Evolutionary conservation across 2,113 vertebrate species (phyloP).

Genomic region (Pachyramphus minor): DNA sequence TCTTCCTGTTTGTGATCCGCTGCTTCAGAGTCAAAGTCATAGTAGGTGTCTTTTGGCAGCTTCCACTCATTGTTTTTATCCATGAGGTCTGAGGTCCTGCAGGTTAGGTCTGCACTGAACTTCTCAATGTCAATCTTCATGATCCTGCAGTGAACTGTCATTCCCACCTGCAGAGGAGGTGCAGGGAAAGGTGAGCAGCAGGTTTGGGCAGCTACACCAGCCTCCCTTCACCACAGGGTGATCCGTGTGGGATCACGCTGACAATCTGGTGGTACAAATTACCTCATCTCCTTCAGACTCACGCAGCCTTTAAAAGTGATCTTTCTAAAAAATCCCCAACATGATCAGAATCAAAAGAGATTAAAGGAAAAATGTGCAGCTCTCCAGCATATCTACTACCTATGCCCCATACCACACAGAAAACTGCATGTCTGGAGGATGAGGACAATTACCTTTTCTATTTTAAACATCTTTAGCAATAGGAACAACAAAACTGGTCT

Average conservation of each 20-base stretch:
- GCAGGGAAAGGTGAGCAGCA: neutral
- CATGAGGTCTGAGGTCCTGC: slow-evolving; percentile 93
- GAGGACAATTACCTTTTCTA: neutral
- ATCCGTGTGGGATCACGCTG: neutral
- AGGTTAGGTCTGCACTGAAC: slow-evolving; percentile 96
- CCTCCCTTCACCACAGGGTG: neutral
- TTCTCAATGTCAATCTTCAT: slow-evolving; percentile 99
- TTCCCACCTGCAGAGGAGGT: slow-evolving; percentile 83
- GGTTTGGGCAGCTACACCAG: neutral
- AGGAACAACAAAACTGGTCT: neutral
- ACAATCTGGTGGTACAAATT: neutral
- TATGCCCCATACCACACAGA: neutral
- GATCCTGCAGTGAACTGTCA: slow-evolving; percentile 97
- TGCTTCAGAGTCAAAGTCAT: slow-evolving; percentile 91
- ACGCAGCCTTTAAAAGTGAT: neutral
- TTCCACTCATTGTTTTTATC: slow-evolving; percentile 99
- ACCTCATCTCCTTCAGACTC: neutral
- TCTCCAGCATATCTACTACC: neutral
- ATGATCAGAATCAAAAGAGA: neutral
- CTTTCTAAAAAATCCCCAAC: neutral
- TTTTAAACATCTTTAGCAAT: neutral
- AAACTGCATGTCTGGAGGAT: neutral
- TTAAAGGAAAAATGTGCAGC: neutral
- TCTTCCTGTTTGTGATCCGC: slow-evolving; percentile 93
- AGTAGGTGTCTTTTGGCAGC: slow-evolving; percentile 95